Evolutionary conservation across 1,140 invertebrate species (phyloP), one percentile per base, ranked within the genome.

Genomic region (Bacillus rossius): DNA sequence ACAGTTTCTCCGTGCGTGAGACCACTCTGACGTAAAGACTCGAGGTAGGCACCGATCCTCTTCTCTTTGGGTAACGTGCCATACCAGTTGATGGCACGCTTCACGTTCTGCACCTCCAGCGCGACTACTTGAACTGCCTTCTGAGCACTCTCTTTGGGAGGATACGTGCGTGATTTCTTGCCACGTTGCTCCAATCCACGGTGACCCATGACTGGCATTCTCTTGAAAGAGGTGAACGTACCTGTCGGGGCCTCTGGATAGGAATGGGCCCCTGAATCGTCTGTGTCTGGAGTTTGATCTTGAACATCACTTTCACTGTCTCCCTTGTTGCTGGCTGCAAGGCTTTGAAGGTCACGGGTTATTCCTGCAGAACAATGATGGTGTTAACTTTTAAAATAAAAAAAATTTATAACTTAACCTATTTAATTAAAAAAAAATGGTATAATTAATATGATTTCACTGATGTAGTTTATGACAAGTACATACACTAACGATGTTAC

Each of bases 1-100:
- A 26, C 23, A 23, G 52, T 57, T 38, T 52, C 48, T 25, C 61
- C 63, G 52, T 8, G 66, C 52, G 25, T 67, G n/a, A 74, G 79
- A n/a, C 86, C 87, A 67, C 84, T 89, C 64, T 91, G 87, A 34
- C 90, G 80, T 57, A 98, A 74, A 0, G 94, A 97, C 68, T 97
- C 94, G 14, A 99, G 75, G 73, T 95, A 99, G 0, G 94, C 94
- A 10, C 94, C 94, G 64, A 98, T 98, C 29, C 95, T 81, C 13
- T 93, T 92, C 47, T 91, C 93, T 76, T 98, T 99, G 0, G 96
- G 96, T 57, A 95, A 70, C 10, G 96, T 98, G 4, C 96, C 96
- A 71, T 97, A 98, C n/a, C 93, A 83, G 75, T 94, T 96, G 55
- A 97, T 96, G 5, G 94, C 94, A 63, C 92, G 85, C 68, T 95